Evolutionary conservation across 2,113 vertebrate species (phyloP).

Genomic region (Atlantisia rogersi): DNA sequence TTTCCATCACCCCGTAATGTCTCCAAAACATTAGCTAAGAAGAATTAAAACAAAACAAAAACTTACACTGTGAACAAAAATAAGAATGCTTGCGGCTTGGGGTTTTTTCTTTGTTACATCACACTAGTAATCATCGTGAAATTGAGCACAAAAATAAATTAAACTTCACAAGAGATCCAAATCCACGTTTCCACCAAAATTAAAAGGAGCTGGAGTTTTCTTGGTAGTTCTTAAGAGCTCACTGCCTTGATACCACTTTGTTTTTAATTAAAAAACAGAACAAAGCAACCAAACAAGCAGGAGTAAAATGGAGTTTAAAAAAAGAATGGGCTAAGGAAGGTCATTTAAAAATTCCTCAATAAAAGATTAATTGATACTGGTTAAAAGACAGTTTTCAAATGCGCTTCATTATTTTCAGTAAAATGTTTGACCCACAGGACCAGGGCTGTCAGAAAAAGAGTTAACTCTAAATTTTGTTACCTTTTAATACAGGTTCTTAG

Average conservation of each 20-base stretch:
- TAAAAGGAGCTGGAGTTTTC: not conserved
- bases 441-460: not conserved
- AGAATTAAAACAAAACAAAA: conserved; percentile 10
- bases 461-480: not conserved
- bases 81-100: not conserved
- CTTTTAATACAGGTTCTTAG: not conserved
- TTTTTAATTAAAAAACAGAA: not conserved
- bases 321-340: not conserved
- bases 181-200: not conserved
- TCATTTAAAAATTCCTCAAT: not conserved
- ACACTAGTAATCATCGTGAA: not conserved
- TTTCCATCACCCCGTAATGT: conserved; percentile 95
- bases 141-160: not conserved
- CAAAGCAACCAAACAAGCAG: not conserved
- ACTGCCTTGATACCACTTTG: not conserved
- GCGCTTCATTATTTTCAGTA: not conserved
- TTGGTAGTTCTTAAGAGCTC: not conserved
- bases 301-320: not conserved
- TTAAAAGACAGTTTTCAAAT: not conserved
- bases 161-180: not conserved
- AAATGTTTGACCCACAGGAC: not conserved
- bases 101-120: not conserved
- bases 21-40: conserved; percentile 94
- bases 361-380: not conserved
- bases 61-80: not conserved